These are phyloP conservation scores for Gallinago solitaria DNA, from an alignment of 2,797 vertebrate genomes.

Conservation along the genomic window DNA sequence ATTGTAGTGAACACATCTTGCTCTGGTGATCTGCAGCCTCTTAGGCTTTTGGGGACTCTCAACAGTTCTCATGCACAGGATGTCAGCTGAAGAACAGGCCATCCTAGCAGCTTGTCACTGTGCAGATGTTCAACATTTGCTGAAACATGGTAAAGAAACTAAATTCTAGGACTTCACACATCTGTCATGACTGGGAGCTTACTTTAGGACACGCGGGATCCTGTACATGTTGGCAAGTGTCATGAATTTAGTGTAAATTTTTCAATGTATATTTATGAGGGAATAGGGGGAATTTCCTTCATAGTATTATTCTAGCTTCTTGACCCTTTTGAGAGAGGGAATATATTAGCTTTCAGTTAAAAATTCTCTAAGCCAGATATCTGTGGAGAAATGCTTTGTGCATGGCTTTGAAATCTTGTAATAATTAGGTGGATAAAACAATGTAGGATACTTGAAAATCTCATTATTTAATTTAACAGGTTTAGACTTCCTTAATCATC, in stretches of 20 bases:
- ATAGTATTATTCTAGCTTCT: not conserved
- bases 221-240: not conserved
- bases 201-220: not conserved
- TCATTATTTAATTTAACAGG: not conserved
- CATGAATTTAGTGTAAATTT: not conserved
- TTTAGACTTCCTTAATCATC: not conserved
- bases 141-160: not conserved
- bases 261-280: not conserved
- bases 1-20: fast-evolving
- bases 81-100: not conserved
- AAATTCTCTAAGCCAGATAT: not conserved
- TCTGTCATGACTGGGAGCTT: not conserved
- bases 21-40: not conserved
- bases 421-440: not conserved
- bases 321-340: not conserved
- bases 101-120: not conserved
- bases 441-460: not conserved
- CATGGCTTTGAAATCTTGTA: not conserved
- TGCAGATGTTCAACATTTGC: not conserved
- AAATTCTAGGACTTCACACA: not conserved
- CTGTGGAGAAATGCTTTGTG: not conserved
- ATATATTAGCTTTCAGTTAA: not conserved
- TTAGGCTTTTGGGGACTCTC: not conserved
- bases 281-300: not conserved
- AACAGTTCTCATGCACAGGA: not conserved